A percentile compares a stretch with the other conserved stretches of the same genome.
phyloP scores from a whole-genome alignment of 1,140 invertebrate genomes.

The Leptopilina boulardi region DNA sequence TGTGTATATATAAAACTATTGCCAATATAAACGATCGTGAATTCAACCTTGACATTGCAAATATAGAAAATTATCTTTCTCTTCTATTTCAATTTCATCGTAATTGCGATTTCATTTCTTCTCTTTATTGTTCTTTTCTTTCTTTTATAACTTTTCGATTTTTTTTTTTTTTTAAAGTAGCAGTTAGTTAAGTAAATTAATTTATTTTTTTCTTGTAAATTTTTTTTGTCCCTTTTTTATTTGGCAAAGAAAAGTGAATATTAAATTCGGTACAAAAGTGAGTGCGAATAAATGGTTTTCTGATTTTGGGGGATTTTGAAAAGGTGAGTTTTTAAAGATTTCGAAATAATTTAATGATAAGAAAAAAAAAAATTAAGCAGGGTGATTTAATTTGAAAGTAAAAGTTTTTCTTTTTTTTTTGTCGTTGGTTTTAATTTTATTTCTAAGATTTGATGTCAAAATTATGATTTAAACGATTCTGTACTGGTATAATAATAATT shows the following conservation, averaged over 20 bases:
- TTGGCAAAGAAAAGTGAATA: not conserved
- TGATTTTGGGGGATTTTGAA: not conserved
- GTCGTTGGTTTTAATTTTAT: too few species aligned
- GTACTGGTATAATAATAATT: too few species aligned
- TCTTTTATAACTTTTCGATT: not conserved
- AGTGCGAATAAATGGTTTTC: slow-evolving; percentile 23
- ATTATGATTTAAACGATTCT: too few species aligned
- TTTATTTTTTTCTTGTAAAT: too few species aligned
- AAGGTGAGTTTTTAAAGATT: not conserved
- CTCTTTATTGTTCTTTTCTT: not conserved
- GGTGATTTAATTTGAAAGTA: not conserved
- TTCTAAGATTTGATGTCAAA: too few species aligned
- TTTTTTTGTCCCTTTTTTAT: not conserved
- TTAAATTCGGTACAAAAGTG: not conserved
- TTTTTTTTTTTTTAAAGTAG: not conserved
- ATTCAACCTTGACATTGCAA: slow-evolving; percentile 20
- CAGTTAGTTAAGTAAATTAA: too few species aligned
- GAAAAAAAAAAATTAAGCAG: not conserved
- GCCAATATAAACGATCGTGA: slow-evolving; percentile 11
- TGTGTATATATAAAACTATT: not conserved
- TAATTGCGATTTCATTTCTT: slow-evolving; percentile 2
- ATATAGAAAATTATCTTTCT: not conserved
- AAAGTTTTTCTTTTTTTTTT: too few species aligned
- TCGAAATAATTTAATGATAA: not conserved
- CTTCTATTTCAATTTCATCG: not conserved